Base-by-base conservation (phyloP, 2,888 invertebrate species). In the Tinea trinotella region DNA sequence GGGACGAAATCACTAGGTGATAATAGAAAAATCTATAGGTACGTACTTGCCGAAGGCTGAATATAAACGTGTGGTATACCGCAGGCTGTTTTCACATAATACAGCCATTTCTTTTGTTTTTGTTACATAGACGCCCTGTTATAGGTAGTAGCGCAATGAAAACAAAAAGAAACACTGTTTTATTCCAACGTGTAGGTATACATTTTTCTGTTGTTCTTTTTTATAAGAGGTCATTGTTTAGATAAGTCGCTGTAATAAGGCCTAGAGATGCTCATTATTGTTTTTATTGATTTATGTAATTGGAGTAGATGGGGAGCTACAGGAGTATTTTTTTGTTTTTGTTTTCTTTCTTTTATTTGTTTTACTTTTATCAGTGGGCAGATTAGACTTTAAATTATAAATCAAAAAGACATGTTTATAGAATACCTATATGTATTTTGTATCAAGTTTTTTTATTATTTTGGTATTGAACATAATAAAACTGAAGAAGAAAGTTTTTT, bases 81-180 rank as follows among this genome's bases (percentile, higher is more conserved):
- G 71, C 68, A 75, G 75, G 74, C 81, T 85, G 84, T 85, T 85
- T 84, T 84, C 85, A 84, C 83, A 85, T 84, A 84, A 85, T 85
- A 82, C 82, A 83, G 78, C 80, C 74, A 82, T 85, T 83, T 77
- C 83, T 83, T 84, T 80, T 83, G 84, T 84, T 85, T 85, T 85
- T 84, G 80, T 80, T 76, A 71, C 77, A 73, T 71, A 68, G 22
- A 30, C 12, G 53, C 30, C 44, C 46, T 44, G 79, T 80, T 80
- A 81, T 77, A 78, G 80, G 80, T 74, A 73, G 71, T 73, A 67
- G 69, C 65, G 75, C 83, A 82, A 84, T 83, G 84, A 82, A 82
- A 83, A 81, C 81, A 81, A 78, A 81, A 15, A 24, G 24, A 1
- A n/a, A 6, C 17, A 19, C 18, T 30, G 30, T 30, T 30, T 30